Percentiles rank a stretch among this genome's conserved stretches.
phyloP scores from a whole-genome alignment of 2,113 vertebrate genomes.

The Rhea americana region DNA sequence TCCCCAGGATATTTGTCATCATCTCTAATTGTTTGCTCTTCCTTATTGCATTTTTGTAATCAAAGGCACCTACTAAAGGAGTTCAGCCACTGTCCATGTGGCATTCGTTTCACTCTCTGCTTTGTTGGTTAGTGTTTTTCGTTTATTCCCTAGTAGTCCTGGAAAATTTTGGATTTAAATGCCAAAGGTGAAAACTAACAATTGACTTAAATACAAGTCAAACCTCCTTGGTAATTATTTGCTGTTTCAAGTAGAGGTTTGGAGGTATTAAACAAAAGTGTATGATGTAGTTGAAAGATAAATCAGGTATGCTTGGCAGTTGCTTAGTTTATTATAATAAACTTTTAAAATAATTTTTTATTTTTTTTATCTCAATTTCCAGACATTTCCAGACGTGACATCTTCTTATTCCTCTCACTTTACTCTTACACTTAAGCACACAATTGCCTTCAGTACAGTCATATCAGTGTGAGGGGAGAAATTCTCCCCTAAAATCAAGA shows the following conservation, averaged over 20 bases:
- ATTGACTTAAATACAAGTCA: neutral
- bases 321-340: neutral
- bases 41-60: neutral
- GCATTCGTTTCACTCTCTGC: neutral
- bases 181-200: neutral
- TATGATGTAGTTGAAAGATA: neutral
- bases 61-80: neutral
- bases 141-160: neutral
- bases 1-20: neutral
- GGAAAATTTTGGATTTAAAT: neutral
- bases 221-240: neutral
- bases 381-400: too few relatives aligned
- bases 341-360: neutral
- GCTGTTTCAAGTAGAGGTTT: neutral
- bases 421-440: neutral
- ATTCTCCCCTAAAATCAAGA: neutral
- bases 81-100: neutral
- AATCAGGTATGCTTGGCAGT: neutral
- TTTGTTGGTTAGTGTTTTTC: neutral
- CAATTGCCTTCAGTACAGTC: too few relatives aligned
- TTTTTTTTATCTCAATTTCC: neutral
- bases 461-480: neutral
- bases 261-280: neutral
- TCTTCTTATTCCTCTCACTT: neutral
- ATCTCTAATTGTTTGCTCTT: neutral